Evolutionary conservation across 2,113 vertebrate genomes (phyloP), one percentile per base, ranked within the genome.

Genomic region (Ceyx melanurus): DNA sequence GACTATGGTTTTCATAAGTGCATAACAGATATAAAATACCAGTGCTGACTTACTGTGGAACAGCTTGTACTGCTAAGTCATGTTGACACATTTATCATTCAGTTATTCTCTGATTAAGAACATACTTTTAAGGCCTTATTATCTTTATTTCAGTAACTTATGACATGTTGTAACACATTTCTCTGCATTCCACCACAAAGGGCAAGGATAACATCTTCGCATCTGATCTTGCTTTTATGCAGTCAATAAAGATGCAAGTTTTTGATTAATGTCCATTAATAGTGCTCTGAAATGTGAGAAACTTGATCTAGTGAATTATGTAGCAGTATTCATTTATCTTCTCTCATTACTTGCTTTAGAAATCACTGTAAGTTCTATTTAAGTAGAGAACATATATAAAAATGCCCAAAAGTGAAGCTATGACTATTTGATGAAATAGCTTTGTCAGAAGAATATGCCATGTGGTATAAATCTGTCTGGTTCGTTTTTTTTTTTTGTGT

Each of bases 391-490:
- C 15, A 26, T 65, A 81, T 82, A n/a, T 75, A 79, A 79, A 87
- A 54, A 51, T 51, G 15, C 76, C 45, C 76, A 51, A 65, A 89
- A 80, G 10, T 42, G 50, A 76, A 89, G n/a, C 53, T 79, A 15
- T 54, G 70, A 28, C 50, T 77, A 9, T 68, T 45, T 76, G 50
- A 87, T 96, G 80, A 51, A 68, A 57, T 64, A 66, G 29, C 67
- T 94, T 95, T 95, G 56, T 54, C 80, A 82, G 78, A 93, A 58
- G 22, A 86, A 54, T 79, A 86, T 93, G 46, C 94, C 79, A 80
- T 51, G 72, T 78, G 83, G 54, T 86, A 51, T 95, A 84, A 92
- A 75, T 89, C 67, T 91, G 90, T 10, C 43, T 50, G 31, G n/a
- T 73, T 62, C 25, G 50, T 68, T 33, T 3, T 57, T n/a, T n/a